Evolutionary conservation across 2,797 vertebrate species (phyloP).

Genomic region (Clangula hyemalis): DNA sequence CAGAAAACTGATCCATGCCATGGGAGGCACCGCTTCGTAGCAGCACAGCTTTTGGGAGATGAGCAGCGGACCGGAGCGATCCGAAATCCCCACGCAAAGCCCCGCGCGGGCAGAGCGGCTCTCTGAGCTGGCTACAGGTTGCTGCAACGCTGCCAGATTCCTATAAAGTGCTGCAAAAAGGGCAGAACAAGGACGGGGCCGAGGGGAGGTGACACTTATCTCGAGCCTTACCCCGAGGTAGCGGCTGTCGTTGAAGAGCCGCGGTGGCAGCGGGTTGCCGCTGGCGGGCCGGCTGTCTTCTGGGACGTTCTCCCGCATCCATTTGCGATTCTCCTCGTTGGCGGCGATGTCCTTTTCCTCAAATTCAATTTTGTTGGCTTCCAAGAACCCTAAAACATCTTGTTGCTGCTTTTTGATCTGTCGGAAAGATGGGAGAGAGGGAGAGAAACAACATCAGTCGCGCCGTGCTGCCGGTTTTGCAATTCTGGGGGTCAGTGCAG

Average conservation of each 20-base stretch:
- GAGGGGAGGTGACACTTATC: neutral
- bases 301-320: slow-evolving; percentile 97
- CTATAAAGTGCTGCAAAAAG: neutral
- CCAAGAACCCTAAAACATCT: slow-evolving; percentile 91
- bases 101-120: neutral
- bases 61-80: neutral
- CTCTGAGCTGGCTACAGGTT: neutral
- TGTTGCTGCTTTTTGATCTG: slow-evolving; percentile 99
- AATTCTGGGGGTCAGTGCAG: neutral
- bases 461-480: rapidly evolving
- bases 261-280: slow-evolving; percentile 92
- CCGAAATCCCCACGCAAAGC: neutral
- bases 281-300: slow-evolving; percentile 86
- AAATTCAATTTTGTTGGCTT: slow-evolving; percentile 93
- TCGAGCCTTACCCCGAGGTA: slow-evolving; percentile 91
- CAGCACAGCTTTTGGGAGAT: neutral
- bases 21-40: neutral
- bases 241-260: slow-evolving; percentile 91
- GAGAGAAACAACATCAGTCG: neutral
- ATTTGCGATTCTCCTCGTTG: slow-evolving; percentile 92
- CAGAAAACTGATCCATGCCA: neutral
- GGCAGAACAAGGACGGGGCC: rapidly evolving
- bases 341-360: slow-evolving; percentile 96
- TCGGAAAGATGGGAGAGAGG: neutral
- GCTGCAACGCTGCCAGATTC: neutral